Percentiles rank a stretch among this genome's conserved stretches.
Evolutionary conservation across 2,113 vertebrate species (phyloP).

Genomic region (Oryzias celebensis): DNA sequence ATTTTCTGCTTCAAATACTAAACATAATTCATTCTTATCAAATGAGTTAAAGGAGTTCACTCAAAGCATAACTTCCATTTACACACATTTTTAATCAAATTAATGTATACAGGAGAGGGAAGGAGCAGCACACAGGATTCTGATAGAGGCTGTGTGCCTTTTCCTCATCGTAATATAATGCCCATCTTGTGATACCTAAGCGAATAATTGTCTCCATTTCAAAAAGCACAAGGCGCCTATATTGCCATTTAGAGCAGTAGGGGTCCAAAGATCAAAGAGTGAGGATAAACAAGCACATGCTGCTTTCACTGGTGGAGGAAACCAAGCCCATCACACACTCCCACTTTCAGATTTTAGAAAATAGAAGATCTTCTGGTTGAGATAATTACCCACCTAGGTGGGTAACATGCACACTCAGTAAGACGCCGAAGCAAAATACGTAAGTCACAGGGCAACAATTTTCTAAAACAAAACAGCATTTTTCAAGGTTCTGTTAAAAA

Average conservation of each 20-base stretch:
- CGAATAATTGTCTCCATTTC: slow-evolving; percentile 79
- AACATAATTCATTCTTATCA: slow-evolving; percentile 82
- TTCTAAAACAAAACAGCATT: slow-evolving; percentile 50
- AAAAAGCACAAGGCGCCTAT: slow-evolving; percentile 70
- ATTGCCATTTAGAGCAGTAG: slow-evolving; percentile 72
- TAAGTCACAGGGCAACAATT: slow-evolving; percentile 66
- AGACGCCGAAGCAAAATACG: slow-evolving; percentile 54
- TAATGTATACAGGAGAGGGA: slow-evolving; percentile 60
- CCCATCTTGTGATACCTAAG: slow-evolving; percentile 74
- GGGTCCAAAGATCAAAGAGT: slow-evolving; percentile 58
- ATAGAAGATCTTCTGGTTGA: slow-evolving; percentile 68
- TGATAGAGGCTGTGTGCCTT: slow-evolving; percentile 59
- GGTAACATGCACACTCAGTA: slow-evolving; percentile 62
- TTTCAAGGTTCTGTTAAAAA: slow-evolving; percentile 30
- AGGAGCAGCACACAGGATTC: slow-evolving; percentile 58
- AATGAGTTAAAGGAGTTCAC: slow-evolving; percentile 74
- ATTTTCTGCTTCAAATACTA: slow-evolving; percentile 78
- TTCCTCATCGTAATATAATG: slow-evolving; percentile 64
- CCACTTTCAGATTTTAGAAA: slow-evolving; percentile 63
- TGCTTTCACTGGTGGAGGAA: slow-evolving; percentile 60
- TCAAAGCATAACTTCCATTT: slow-evolving; percentile 77
- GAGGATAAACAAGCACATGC: slow-evolving; percentile 72
- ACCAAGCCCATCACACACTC: slow-evolving; percentile 64
- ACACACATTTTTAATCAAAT: slow-evolving; percentile 76
- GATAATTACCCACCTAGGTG: slow-evolving; percentile 75